A percentile compares a stretch with the other conserved stretches of the same genome.
Conservation (phyloP, 2,888 invertebrate species). For the Drosophila paucipuncta region DNA sequence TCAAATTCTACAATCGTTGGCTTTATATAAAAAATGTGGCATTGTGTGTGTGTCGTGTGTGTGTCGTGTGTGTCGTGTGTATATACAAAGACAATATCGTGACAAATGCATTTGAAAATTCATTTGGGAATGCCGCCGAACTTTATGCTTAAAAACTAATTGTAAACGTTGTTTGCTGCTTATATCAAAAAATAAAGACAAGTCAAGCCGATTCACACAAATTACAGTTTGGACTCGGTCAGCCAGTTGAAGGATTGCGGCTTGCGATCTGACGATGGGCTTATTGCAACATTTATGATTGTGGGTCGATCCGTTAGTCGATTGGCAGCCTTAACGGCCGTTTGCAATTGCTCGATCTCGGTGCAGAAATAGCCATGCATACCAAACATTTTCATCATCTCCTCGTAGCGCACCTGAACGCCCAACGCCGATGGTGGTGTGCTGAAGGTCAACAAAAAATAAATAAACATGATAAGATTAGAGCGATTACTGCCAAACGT, state of each 20-base stretch:
- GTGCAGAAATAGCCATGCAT: constrained; percentile 92
- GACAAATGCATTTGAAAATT: constrained; percentile 63
- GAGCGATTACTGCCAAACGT: background rate
- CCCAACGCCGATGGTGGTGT: constrained; percentile 94
- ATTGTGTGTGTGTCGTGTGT: background rate
- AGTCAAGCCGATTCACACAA: constrained; percentile 14
- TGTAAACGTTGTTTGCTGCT: constrained; percentile 55
- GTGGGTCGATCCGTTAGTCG: constrained; percentile 91
- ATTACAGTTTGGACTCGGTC: constrained; percentile 94
- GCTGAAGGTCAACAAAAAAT: constrained; percentile 86
- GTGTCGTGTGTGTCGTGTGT: constrained; percentile 33
- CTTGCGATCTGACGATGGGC: constrained; percentile 94
- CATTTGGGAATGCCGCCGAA: constrained; percentile 66
- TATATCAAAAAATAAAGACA: constrained; percentile 35
- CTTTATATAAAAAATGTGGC: constrained; percentile 10
- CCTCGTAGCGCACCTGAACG: constrained; percentile 93
- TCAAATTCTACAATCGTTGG: constrained; percentile 14
- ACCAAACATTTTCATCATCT: constrained; percentile 95
- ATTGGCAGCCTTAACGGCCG: constrained; percentile 89
- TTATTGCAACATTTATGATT: constrained; percentile 96
- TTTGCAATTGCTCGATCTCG: constrained; percentile 91
- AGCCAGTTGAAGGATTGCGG: constrained; percentile 96
- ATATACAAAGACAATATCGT: constrained; percentile 76
- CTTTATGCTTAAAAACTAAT: constrained; percentile 69
- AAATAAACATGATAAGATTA: constrained; percentile 42